phyloP scores from a whole-genome alignment of 1,140 invertebrate genomes.

The Melitaea cinxia region DNA sequence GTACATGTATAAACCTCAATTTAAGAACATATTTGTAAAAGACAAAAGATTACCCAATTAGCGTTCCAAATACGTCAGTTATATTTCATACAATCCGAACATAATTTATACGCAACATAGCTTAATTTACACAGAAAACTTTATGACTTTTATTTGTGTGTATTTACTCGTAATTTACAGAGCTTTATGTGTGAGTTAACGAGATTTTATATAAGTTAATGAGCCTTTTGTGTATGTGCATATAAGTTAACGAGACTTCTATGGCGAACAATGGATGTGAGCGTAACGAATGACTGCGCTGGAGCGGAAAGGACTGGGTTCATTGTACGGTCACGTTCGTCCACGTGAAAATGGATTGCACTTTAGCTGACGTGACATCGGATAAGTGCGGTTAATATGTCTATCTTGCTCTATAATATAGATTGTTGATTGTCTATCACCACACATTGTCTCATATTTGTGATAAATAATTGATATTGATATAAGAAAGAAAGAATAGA shows the following conservation, averaged over 20 bases:
- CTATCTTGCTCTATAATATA: neutral
- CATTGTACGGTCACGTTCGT: constrained; percentile 41
- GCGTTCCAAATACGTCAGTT: too few relatives aligned
- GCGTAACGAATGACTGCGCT: constrained; percentile 49
- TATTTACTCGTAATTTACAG: too few relatives aligned
- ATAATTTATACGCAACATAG: constrained; percentile 10
- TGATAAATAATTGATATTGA: too few relatives aligned
- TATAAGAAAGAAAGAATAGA: too few relatives aligned
- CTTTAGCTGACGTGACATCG: neutral
- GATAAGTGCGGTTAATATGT: neutral
- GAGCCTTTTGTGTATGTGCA: constrained; percentile 8
- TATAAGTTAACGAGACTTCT: constrained; percentile 25
- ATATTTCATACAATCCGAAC: neutral
- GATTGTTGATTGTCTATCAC: neutral
- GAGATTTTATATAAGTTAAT: too few relatives aligned
- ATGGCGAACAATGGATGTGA: constrained; percentile 42
- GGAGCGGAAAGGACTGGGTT: constrained; percentile 57
- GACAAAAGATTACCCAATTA: too few relatives aligned
- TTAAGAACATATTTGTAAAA: too few relatives aligned
- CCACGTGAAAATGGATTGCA: constrained; percentile 25
- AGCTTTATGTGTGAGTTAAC: too few relatives aligned
- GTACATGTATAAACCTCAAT: too few relatives aligned
- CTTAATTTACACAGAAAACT: constrained; percentile 17
- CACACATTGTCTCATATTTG: too few relatives aligned
- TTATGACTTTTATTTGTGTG: too few relatives aligned